Evolutionary conservation across 64 coral and sea anemone species (phyloP).

Genomic region (Actinia tenebrosa): DNA sequence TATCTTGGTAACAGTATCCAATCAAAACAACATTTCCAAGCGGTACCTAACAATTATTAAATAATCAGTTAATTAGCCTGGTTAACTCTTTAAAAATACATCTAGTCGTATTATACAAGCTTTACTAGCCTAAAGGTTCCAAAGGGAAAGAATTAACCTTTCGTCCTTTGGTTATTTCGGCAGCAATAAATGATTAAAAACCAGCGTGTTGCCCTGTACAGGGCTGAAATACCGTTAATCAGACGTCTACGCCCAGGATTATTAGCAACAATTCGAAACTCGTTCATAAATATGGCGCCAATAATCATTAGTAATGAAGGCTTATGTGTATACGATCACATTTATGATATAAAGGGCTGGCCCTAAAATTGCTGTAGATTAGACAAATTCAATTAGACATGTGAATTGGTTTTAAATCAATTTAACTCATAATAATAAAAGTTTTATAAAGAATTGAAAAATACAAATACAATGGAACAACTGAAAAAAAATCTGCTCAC

Average conservation of each 20-base stretch:
- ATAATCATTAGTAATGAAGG: background rate
- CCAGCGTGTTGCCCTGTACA: background rate
- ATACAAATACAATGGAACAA: background rate
- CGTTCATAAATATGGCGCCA: slow-evolving; percentile 9
- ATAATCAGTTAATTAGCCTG: slow-evolving; percentile 4
- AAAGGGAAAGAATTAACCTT: background rate
- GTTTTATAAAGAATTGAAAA: background rate
- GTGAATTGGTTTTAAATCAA: background rate
- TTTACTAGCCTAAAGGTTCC: slow-evolving; percentile 5
- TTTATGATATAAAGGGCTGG: background rate
- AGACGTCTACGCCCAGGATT: slow-evolving; percentile 22
- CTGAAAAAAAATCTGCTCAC: background rate
- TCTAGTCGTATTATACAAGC: background rate
- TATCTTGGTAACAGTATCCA: background rate
- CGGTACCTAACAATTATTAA: background rate
- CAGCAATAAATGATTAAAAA: background rate
- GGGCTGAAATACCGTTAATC: slow-evolving; percentile 12
- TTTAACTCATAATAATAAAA: background rate
- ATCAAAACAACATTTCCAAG: background rate
- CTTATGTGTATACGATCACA: background rate
- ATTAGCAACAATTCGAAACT: slow-evolving; percentile 21
- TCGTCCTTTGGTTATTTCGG: background rate
- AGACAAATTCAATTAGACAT: background rate
- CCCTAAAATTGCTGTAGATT: background rate
- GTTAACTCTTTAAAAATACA: slow-evolving; percentile 13